Percentiles rank a stretch among this genome's conserved stretches.
Conservation (phyloP, 2,797 vertebrate genomes). For the Tragelaphus oryx region DNA sequence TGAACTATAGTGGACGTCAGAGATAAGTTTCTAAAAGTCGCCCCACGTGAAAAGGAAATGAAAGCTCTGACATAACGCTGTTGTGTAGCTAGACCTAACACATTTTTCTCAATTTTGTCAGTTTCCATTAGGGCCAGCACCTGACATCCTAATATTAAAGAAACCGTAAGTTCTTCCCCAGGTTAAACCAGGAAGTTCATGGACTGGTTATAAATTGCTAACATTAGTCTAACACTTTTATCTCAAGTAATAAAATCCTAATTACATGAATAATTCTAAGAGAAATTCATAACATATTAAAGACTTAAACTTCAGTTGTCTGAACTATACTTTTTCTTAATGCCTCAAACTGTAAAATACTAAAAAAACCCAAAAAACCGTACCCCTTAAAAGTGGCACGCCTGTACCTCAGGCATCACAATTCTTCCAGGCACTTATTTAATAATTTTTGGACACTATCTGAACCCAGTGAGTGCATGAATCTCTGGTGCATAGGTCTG, state of each 20-base stretch:
- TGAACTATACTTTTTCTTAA: neutral
- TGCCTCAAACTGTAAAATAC: neutral
- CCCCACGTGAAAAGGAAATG: neutral
- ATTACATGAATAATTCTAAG: neutral
- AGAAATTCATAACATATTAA: neutral
- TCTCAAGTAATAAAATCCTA: slow-evolving; percentile 17
- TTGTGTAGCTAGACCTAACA: neutral
- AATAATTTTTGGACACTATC: neutral
- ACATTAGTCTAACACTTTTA: neutral
- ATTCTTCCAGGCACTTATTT: neutral
- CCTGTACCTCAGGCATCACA: neutral
- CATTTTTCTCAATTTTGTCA: neutral
- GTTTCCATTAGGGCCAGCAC: neutral
- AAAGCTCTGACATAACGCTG: neutral
- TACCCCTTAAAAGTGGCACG: neutral
- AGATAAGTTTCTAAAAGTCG: neutral
- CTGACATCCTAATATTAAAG: neutral
- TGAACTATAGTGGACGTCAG: neutral
- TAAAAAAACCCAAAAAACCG: neutral
- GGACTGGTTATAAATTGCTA: neutral
- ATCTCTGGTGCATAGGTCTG: neutral
- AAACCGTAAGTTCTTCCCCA: neutral
- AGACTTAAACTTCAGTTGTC: neutral
- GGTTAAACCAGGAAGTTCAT: neutral
- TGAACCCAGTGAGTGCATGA: neutral